These are phyloP conservation scores for Melanotaenia parkinsoni DNA, from an alignment of 2,797 vertebrate species.

Conservation along the genomic window DNA sequence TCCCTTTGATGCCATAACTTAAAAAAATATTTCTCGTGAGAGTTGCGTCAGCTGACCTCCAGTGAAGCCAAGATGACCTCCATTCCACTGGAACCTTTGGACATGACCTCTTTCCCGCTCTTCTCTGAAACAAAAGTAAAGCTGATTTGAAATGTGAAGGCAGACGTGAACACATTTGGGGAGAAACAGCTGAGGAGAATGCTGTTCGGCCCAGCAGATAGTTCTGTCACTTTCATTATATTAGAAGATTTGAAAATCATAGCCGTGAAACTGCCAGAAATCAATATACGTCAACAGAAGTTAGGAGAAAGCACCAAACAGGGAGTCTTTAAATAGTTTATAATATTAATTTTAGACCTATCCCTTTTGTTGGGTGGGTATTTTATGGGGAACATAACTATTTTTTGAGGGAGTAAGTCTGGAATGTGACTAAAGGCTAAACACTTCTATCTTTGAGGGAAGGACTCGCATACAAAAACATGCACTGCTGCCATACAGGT, in stretches of 20 bases:
- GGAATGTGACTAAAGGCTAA: neutral
- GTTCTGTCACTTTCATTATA: neutral
- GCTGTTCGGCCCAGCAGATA: neutral
- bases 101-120: constrained; percentile 94
- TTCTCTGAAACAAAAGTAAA: constrained; percentile 89
- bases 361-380: neutral
- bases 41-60: constrained; percentile 83
- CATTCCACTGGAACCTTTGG: constrained; percentile 94
- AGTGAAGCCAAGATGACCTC: constrained; percentile 92
- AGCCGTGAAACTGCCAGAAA: neutral
- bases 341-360: neutral
- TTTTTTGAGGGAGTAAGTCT: neutral
- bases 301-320: neutral
- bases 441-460: neutral
- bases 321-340: neutral
- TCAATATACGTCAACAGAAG: neutral
- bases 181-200: neutral
- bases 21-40: neutral
- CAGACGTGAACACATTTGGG: neutral
- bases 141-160: constrained; percentile 8
- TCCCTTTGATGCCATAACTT: neutral
- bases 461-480: constrained; percentile 11
- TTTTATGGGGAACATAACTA: neutral
- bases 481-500: neutral
- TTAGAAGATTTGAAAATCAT: neutral